Base-by-base conservation (phyloP, 2,888 invertebrate species). In the Spisula solida region DNA sequence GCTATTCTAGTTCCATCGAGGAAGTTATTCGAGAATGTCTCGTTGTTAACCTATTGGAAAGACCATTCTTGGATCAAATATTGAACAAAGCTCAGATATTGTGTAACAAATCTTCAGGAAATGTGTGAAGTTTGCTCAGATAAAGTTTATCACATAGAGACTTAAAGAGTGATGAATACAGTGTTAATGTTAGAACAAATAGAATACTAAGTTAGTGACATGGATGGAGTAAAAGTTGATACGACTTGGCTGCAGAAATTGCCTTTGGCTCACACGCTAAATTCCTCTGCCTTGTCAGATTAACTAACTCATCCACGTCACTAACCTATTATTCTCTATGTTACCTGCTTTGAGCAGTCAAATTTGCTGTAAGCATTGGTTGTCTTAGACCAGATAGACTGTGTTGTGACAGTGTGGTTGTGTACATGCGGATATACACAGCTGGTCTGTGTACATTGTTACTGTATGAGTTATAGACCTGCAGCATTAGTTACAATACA, bases 1-100 rank as follows among this genome's bases (percentile, higher is more conserved):
- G 96, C 91, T 95, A 95, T 92, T 97, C 97, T 81, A 96, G 98
- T 97, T 98, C 98, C 91, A 97, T 98, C 96, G 97, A 98, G 92
- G 97, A 98, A 89, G 97, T 98, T 89, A 98, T 98, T 89, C 95
- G 97, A 79, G 98, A 97, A 89, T 98, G 98, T 97, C 96, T 98
- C 90, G 97, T 98, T 95, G 97, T 98, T n/a, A 98, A 98, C 97
- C 97, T 98, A 47, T 97, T 97, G 97, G 98, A 98, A 96, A 97
- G 98, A 92, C 98, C 98, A 14, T 98, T 98, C 93, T 97, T 98
- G 92, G 98, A 98, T 82, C 89, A 90, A 55, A 90, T 92, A 31
- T 47, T 91, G 29, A 85, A 87, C 34, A 85, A 87, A 91, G 90
- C 82, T 55, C 89, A 89, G 81, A 85, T 88, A 47, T 34, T 88